Evolutionary conservation across 2,888 invertebrate genomes (phyloP).

Genomic region (Tenthredo scrophulariae): DNA sequence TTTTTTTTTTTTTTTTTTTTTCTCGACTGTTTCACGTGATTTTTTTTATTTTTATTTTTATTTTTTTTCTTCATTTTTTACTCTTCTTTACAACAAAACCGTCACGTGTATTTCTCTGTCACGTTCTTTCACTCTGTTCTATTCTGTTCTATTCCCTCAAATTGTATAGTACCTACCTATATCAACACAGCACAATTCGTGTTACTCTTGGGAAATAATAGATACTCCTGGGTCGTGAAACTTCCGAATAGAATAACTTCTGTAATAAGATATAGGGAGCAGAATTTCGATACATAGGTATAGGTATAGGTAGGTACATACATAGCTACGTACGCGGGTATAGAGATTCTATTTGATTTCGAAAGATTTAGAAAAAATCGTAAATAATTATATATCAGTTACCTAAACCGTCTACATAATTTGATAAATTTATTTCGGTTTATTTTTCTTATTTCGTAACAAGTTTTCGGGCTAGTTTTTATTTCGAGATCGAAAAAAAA

Average conservation of each 20-base stretch:
- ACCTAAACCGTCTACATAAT: too few relatives aligned
- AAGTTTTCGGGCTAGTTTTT: background rate
- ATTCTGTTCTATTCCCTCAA: background rate
- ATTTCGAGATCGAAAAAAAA: background rate
- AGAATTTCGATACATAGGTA: background rate
- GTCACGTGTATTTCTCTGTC: background rate
- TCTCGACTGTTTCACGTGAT: background rate
- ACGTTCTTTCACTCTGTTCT: background rate
- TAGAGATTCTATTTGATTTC: too few relatives aligned
- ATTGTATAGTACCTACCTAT: background rate
- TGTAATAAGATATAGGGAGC: background rate
- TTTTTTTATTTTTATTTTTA: background rate
- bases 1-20: background rate
- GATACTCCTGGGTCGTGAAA: background rate
- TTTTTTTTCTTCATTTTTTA: background rate
- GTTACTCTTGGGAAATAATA: constrained; percentile 15
- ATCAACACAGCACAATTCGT: background rate
- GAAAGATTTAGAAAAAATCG: too few relatives aligned
- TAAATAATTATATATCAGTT: too few relatives aligned
- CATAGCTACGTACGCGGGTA: too few relatives aligned
- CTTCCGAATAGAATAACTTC: background rate
- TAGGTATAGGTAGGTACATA: too few relatives aligned
- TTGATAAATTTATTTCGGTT: too few relatives aligned
- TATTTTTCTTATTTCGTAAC: too few relatives aligned
- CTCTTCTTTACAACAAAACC: background rate